These are phyloP conservation scores for Cerceris ruficornis DNA, from an alignment of 2,888 invertebrate species.

Conservation along the genomic window DNA sequence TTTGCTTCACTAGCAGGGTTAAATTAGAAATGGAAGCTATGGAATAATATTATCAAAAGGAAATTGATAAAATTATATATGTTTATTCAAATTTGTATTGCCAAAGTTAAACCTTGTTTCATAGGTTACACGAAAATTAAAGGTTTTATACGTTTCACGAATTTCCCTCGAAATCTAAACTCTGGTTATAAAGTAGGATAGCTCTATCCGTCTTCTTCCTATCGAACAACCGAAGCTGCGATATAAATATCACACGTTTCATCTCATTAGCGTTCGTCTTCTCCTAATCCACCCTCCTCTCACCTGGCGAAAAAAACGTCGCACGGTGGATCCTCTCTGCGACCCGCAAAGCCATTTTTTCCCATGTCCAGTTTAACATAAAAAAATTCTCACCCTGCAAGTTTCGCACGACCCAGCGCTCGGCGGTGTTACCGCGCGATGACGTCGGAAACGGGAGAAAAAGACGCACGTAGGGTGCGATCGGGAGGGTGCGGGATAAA, in stretches of 20 bases:
- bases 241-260: neutral
- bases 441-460: neutral
- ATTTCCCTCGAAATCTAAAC: too few species aligned
- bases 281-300: neutral
- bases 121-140: too few species aligned
- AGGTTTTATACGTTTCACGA: too few species aligned
- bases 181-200: too few species aligned
- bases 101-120: too few species aligned
- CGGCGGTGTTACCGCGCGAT: neutral
- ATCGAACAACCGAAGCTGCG: too few species aligned
- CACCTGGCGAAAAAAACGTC: slow-evolving; percentile 22
- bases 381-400: slow-evolving; percentile 78
- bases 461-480: slow-evolving; percentile 7
- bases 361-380: slow-evolving; percentile 81
- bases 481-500: slow-evolving; percentile 41
- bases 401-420: slow-evolving; percentile 77
- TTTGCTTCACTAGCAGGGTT: too few species aligned
- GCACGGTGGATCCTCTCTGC: neutral
- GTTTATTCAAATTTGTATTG: too few species aligned
- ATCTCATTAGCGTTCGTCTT: neutral
- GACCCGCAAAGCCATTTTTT: slow-evolving; percentile 64
- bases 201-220: too few species aligned
- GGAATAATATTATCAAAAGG: too few species aligned
- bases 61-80: too few species aligned
- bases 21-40: too few species aligned